phyloP scores from a whole-genome alignment of 2,113 vertebrate species.

The Amphilophus citrinellus region DNA sequence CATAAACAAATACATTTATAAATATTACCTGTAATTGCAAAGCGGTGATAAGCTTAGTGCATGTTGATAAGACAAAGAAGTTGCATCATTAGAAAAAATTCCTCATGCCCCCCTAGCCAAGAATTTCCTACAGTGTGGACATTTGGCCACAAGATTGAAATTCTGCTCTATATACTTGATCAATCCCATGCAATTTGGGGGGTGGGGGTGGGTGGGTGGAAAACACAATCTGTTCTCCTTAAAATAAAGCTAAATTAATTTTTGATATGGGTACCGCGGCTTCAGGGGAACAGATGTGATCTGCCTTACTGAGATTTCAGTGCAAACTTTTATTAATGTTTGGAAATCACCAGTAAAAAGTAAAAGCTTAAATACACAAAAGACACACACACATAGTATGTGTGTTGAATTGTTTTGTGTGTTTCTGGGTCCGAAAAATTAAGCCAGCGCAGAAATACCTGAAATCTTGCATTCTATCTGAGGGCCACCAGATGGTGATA shows the following conservation, averaged over 20 bases:
- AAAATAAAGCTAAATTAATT: slow-evolving; percentile 11
- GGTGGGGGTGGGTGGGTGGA: background rate
- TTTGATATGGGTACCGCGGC: background rate
- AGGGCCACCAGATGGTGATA: background rate
- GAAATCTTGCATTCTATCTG: background rate
- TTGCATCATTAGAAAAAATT: background rate
- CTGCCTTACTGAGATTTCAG: background rate
- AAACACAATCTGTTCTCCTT: slow-evolving; percentile 19
- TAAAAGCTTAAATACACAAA: background rate
- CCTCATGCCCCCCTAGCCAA: background rate
- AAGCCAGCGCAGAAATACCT: background rate
- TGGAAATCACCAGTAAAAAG: background rate
- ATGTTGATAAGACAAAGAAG: background rate
- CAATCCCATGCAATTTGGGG: background rate
- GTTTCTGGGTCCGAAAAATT: background rate
- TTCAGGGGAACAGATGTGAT: background rate
- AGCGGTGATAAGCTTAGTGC: background rate
- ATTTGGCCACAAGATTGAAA: slow-evolving; percentile 33
- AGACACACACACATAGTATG: background rate
- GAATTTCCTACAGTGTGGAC: slow-evolving; percentile 17
- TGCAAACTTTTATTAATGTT: background rate
- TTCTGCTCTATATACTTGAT: slow-evolving; percentile 25
- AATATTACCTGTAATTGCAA: no score
- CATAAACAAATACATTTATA: background rate
- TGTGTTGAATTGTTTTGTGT: background rate